Evolutionary conservation across 2,888 invertebrate genomes (phyloP).

Genomic region (Malthinus seriepunctatus): DNA sequence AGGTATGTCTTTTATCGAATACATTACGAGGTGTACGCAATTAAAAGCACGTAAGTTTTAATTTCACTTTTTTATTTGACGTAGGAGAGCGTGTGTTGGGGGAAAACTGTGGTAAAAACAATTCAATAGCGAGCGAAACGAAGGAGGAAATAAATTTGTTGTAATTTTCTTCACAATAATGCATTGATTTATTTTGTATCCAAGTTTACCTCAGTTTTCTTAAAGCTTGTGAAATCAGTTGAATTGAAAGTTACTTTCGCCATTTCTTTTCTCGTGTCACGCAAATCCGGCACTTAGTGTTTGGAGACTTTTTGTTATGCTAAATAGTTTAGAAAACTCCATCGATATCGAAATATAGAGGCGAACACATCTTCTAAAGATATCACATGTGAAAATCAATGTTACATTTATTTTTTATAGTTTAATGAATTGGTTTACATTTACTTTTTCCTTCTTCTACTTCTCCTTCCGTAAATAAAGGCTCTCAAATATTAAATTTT

Average conservation of each 20-base stretch:
- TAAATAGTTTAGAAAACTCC: slow-evolving; percentile 22
- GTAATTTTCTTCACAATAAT: background rate
- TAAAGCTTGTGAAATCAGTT: slow-evolving; percentile 14
- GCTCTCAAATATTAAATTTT: too few relatives aligned
- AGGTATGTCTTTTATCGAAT: too few relatives aligned
- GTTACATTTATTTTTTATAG: background rate
- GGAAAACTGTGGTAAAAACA: too few relatives aligned
- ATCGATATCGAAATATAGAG: slow-evolving; percentile 12
- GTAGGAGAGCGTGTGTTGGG: too few relatives aligned
- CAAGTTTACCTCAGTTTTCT: background rate
- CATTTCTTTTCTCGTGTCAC: slow-evolving; percentile 20
- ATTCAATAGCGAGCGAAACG: too few relatives aligned
- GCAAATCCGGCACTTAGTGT: slow-evolving; percentile 23
- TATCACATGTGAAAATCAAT: slow-evolving; percentile 2
- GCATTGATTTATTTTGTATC: slow-evolving; percentile 1
- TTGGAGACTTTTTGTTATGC: slow-evolving; percentile 23
- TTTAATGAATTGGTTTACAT: too few relatives aligned
- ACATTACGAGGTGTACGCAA: too few relatives aligned
- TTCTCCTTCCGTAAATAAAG: too few relatives aligned
- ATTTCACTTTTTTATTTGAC: too few relatives aligned
- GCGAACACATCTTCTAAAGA: background rate
- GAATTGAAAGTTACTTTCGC: slow-evolving; percentile 14
- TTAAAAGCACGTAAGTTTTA: too few relatives aligned
- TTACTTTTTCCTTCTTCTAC: too few relatives aligned
- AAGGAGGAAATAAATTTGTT: too few relatives aligned